Percentiles rank a stretch among this genome's conserved stretches.
These are phyloP conservation scores for Steinernema feltiae DNA, from an alignment of 1,140 invertebrate genomes.

Conservation along the genomic window DNA sequence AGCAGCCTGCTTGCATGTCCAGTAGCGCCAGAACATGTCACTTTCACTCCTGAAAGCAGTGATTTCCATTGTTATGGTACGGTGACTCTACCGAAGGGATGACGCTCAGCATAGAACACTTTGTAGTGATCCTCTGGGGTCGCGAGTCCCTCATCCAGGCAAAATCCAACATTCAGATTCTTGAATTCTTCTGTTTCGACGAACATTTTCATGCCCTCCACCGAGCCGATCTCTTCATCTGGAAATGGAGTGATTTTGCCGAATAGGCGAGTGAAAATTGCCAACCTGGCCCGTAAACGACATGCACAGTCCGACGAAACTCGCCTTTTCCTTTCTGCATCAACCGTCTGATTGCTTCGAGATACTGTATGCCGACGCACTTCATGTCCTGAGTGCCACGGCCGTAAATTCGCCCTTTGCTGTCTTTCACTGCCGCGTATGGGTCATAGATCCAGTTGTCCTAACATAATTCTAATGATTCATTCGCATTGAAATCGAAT, in stretches of 20 bases:
- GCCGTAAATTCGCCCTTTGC: conserved; percentile 74
- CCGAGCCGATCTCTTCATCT: conserved; percentile 87
- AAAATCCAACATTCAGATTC: conserved; percentile 77
- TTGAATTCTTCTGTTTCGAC: conserved; percentile 72
- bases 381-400: conserved; percentile 79
- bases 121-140: conserved; percentile 63
- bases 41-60: conserved; percentile 60
- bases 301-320: conserved; percentile 66
- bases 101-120: conserved; percentile 74
- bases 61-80: no score
- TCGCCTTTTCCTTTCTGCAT: conserved; percentile 63
- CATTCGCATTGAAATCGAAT: no score
- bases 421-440: conserved; percentile 71
- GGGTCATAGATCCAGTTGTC: conserved; percentile 76
- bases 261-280: not conserved
- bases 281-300: conserved; percentile 71
- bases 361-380: conserved; percentile 63
- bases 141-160: conserved; percentile 74
- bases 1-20: conserved; percentile 80
- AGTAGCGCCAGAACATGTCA: conserved; percentile 71
- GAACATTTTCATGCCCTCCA: conserved; percentile 75
- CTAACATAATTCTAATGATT: no score
- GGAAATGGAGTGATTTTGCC: not conserved
- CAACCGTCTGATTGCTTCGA: conserved; percentile 71
- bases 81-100: no score